These are phyloP conservation scores for Apantesis nais DNA, from an alignment of 2,888 invertebrate species.

Conservation along the genomic window DNA sequence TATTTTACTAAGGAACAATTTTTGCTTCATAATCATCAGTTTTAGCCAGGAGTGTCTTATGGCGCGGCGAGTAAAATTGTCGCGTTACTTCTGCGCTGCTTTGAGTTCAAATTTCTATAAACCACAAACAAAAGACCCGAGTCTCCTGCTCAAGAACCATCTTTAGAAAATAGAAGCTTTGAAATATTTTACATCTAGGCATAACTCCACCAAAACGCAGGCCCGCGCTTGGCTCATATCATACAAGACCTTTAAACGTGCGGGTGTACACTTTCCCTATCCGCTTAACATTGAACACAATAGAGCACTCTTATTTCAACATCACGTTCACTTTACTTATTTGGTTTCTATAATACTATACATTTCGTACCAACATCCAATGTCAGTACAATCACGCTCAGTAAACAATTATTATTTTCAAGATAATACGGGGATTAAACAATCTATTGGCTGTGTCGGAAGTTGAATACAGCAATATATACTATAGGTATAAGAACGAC, in stretches of 20 bases:
- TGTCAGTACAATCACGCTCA: conserved; percentile 31
- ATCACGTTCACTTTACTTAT: conserved; percentile 28
- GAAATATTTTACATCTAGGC: background rate
- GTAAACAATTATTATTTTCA: conserved; percentile 27
- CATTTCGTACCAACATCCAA: conserved; percentile 32
- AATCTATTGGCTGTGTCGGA: conserved; percentile 31
- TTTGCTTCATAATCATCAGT: no score
- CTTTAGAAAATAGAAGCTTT: background rate
- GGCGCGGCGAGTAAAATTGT: no score
- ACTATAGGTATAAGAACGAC: background rate
- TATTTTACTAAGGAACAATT: no score
- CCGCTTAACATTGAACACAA: conserved; percentile 17
- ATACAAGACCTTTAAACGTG: background rate
- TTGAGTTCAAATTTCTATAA: background rate
- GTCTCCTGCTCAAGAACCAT: background rate
- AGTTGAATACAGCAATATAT: background rate
- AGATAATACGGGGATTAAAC: conserved; percentile 17
- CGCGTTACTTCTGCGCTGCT: no score
- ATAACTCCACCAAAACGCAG: background rate
- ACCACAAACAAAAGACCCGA: no score
- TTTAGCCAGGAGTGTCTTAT: background rate
- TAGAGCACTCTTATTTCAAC: conserved; percentile 20
- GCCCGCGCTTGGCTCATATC: background rate
- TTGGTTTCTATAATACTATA: conserved; percentile 44
- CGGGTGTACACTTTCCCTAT: background rate